Evolutionary conservation across 1,140 invertebrate species (phyloP), one percentile per base, ranked within the genome.

Genomic region (Hydropsyche tenuis): DNA sequence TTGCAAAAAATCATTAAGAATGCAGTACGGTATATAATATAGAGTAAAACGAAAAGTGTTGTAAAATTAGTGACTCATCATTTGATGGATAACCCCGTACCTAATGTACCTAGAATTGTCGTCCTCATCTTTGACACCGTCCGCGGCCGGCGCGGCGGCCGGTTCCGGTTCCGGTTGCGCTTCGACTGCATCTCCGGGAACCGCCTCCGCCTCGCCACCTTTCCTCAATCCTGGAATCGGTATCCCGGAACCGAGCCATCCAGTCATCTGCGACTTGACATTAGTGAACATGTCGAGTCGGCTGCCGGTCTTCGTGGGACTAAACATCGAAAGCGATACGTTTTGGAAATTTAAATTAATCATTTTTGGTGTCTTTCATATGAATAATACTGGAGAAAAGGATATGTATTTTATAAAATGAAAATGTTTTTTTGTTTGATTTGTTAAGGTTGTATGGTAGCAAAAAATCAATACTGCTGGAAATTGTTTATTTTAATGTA

Each of bases 61-160:
- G 53, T 37, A 69, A 60, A 48, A 63, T 56, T 63, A 76, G 73
- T 75, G 73, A 75, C 73, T 75, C 76, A 75, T 77, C 76, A 77
- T 77, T 75, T 70, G 73, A 75, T 73, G 76, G 76, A 75, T 75
- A 70, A 73, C 86, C 87, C 85, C 87, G 84, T 88, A 88, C 87
- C 87, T 88, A 88, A 86, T 86, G 85, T 89, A 91, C 90, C 90
- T 92, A 82, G 90, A 92, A 86, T 91, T 92, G 84, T 93, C 92
- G 82, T 94, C 92, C 83, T 93, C 92, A 77, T 93, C 91, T 83
- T 91, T 92, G 76, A 84, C 83, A 73, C 81, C 75, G 74, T 86
- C 85, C 71, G 85, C 79, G 78, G 83, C 73, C 20, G 86, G 81
- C 78, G 88, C 86, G 25, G 84, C 81, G 1, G 84, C 81, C 4